Evolutionary conservation across 2,113 vertebrate species (phyloP).

Genomic region (Chrysochloris asiatica): DNA sequence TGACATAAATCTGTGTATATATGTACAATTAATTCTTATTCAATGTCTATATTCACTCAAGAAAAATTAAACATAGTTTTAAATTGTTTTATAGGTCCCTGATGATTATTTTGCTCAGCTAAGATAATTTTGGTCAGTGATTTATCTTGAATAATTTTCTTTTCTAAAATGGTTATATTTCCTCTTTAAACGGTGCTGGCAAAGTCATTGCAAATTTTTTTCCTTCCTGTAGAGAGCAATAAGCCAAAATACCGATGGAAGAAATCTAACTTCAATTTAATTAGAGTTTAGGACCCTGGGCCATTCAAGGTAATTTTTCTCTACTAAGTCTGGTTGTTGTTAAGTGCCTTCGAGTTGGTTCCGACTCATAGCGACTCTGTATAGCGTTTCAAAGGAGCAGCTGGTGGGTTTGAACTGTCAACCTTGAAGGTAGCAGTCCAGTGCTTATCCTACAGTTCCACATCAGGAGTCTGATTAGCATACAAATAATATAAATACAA

Average conservation of each 20-base stretch:
- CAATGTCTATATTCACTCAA: constrained; percentile 5
- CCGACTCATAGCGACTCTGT: too few species aligned
- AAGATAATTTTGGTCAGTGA: constrained; percentile 29
- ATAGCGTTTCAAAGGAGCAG: too few species aligned
- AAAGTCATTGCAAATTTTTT: constrained; percentile 6
- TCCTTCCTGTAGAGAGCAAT: neutral
- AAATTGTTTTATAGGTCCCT: neutral
- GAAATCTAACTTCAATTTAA: constrained; percentile 54
- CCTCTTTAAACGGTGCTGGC: neutral
- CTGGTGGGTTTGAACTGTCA: too few species aligned
- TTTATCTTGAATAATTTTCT: constrained; percentile 34
- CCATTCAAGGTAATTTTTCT: constrained; percentile 65
- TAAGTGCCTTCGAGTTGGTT: too few species aligned
- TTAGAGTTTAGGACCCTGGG: constrained; percentile 29
- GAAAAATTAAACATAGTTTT: constrained; percentile 24
- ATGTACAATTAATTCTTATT: too few species aligned
- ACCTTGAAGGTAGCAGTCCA: too few species aligned
- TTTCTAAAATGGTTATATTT: constrained; percentile 21
- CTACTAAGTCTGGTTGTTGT: constrained; percentile 80
- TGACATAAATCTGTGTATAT: constrained; percentile 18
- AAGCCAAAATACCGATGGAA: constrained; percentile 43
- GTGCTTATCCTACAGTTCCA: too few species aligned
- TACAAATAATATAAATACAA: constrained; percentile 84
- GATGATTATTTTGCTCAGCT: constrained; percentile 3
- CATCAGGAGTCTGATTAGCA: constrained; percentile 84